Base-by-base conservation (phyloP, 2,888 invertebrate species). In the Plagodis pulveraria region DNA sequence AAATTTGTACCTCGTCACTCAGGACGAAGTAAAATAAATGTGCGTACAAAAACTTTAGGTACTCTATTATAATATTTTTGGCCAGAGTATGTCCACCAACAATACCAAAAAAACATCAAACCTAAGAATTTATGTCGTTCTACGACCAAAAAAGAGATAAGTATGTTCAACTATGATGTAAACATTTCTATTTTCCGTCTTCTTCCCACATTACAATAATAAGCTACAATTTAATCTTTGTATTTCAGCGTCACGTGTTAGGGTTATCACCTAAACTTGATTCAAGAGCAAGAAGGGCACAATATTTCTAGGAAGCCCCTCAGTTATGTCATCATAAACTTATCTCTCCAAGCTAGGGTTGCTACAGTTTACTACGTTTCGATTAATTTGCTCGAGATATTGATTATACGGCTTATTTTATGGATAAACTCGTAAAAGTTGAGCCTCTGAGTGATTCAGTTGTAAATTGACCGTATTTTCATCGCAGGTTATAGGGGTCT, bases 331-430 rank as follows among this genome's bases (percentile, higher is more conserved):
- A 41, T 56, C 47, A 22, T 50, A 49, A 44, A 49, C 47, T 48
- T 52, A 44, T 52, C 48, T 33, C 11, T 41, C 38, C 22, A 35
- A 36, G 49, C 49, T 41, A 36, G 52, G 48, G 49, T 48, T 48
- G 33, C 6, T 34, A 10, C 47, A 52, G 53, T 56, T 61, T 61
- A 61, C 60, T 61, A 61, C 60, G 46, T 52, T 56, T 56, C 56
- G 45, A 61, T 61, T 61, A 61, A 61, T 61, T 56, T 56, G 35
- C 56, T 45, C 35, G 33, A 45, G 51, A 42, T 56, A 61, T 61
- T 56, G 60, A 61, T 49, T 61, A 52, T 49, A 61, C 52, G 51
- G 52, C 55, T 48, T 45, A 9, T 33, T 61, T 61, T 61, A 61
- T 56, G 51, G 50, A 40, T 40, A 40, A 55, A 43, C 43, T 62